Conservation (phyloP, 2,888 invertebrate genomes). For the Silvanus unidentatus region DNA sequence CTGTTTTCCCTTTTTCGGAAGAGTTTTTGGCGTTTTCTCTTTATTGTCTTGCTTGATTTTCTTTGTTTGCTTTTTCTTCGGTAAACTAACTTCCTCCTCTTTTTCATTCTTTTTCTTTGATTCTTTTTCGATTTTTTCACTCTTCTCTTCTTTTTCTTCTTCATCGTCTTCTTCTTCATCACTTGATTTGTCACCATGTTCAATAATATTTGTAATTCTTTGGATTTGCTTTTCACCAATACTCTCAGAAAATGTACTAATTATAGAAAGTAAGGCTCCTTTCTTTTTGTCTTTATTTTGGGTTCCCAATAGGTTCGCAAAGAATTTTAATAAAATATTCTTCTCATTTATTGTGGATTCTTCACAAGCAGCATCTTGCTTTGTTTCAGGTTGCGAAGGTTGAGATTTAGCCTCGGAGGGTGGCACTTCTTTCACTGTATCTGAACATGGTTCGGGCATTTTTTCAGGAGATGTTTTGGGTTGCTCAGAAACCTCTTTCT, state of each 20-base stretch:
- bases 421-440: background rate
- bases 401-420: slow-evolving; percentile 1
- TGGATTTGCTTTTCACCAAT: slow-evolving; percentile 43
- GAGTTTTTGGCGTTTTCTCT: slow-evolving; percentile 6
- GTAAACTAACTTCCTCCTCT: background rate
- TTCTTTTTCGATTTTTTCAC: slow-evolving; percentile 12
- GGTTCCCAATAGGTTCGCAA: slow-evolving; percentile 31
- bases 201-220: slow-evolving; percentile 54
- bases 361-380: slow-evolving; percentile 5
- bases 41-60: slow-evolving; percentile 8
- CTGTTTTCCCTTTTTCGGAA: slow-evolving; percentile 18
- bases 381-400: slow-evolving; percentile 4
- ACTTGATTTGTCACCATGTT: slow-evolving; percentile 50
- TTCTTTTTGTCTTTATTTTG: slow-evolving; percentile 32
- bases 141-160: slow-evolving; percentile 5
- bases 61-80: slow-evolving; percentile 10
- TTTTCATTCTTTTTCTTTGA: slow-evolving; percentile 11
- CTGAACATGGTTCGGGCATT: background rate
- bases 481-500: slow-evolving; percentile 5
- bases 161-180: slow-evolving; percentile 31
- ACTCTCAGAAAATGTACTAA: slow-evolving; percentile 32
- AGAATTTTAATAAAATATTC: slow-evolving; percentile 31
- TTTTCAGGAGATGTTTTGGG: background rate
- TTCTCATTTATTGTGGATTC: slow-evolving; percentile 21
- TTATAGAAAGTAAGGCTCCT: slow-evolving; percentile 29